These are phyloP conservation scores for Nematopogon swammerdamellus DNA, from an alignment of 2,888 invertebrate genomes.

Conservation along the genomic window DNA sequence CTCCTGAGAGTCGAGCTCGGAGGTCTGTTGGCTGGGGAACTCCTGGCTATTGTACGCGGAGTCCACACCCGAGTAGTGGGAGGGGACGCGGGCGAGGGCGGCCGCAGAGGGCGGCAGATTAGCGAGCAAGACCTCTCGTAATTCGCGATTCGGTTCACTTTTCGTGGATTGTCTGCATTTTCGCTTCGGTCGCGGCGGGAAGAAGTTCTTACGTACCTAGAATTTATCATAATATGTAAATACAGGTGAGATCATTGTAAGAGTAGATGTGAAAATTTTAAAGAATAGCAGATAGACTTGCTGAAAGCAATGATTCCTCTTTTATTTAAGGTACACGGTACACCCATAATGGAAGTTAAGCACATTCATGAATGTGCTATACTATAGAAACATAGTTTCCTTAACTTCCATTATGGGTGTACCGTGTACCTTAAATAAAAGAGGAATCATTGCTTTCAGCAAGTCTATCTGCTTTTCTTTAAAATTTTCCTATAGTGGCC, in stretches of 20 bases:
- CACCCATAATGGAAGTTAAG: too few relatives aligned
- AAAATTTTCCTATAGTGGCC: too few relatives aligned
- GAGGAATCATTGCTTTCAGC: background rate
- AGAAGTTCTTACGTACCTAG: conserved; percentile 65
- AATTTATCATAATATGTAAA: conserved; percentile 15
- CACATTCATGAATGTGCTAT: too few relatives aligned
- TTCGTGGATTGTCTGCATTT: conserved; percentile 7
- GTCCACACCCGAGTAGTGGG: too few relatives aligned
- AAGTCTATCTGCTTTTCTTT: background rate
- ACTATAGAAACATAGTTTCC: too few relatives aligned
- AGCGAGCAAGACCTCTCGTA: background rate
- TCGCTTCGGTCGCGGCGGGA: conserved; percentile 62
- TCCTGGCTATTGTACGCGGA: conserved; percentile 28
- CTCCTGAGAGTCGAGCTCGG: conserved; percentile 15
- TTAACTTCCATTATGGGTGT: too few relatives aligned
- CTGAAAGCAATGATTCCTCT: background rate
- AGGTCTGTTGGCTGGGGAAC: conserved; percentile 5
- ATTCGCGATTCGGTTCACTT: conserved; percentile 5
- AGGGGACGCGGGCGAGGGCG: background rate
- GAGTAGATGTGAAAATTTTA: background rate
- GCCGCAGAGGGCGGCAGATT: conserved; percentile 1
- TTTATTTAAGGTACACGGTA: too few relatives aligned
- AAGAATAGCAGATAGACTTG: background rate
- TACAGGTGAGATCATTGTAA: conserved; percentile 1
- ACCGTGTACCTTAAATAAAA: too few relatives aligned